Evolutionary conservation across 2,113 vertebrate species (phyloP).

Genomic region (Zapus hudsonius): DNA sequence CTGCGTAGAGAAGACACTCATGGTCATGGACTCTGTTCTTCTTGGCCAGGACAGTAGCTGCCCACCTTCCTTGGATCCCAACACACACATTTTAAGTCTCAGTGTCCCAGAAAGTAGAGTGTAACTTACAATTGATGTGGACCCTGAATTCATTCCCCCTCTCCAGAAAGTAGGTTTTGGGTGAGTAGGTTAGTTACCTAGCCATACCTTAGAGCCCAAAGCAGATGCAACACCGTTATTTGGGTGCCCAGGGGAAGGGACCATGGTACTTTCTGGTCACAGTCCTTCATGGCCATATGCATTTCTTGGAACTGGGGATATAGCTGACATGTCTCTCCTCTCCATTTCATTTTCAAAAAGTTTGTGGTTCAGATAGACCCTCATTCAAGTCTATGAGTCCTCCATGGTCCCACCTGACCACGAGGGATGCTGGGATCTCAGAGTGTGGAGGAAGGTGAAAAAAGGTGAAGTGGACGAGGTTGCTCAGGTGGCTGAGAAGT

Average conservation of each 20-base stretch:
- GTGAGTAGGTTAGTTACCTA: neutral
- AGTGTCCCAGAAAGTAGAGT: neutral
- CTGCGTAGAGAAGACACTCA: neutral
- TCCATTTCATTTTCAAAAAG: slow-evolving; percentile 4
- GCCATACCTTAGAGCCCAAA: neutral
- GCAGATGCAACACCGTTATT: neutral
- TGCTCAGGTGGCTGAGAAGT: neutral
- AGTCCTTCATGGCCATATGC: fast-evolving
- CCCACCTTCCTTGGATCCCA: neutral
- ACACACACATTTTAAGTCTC: neutral
- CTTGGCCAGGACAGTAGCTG: neutral
- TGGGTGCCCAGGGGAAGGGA: neutral
- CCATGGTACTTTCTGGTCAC: neutral
- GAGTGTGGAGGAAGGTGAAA: neutral
- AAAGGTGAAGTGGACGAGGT: neutral
- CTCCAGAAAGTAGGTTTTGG: neutral
- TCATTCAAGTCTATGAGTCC: slow-evolving; percentile 22
- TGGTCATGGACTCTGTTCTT: neutral
- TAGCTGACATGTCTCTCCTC: neutral
- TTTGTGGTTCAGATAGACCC: neutral
- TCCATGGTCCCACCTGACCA: neutral
- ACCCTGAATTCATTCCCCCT: neutral
- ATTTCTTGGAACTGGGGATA: neutral
- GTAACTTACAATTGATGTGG: neutral
- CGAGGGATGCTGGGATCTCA: neutral